A percentile compares a stretch with the other conserved stretches of the same genome.
Evolutionary conservation across 2,888 invertebrate genomes (phyloP).

Genomic region (Dastarcus helophoroides): DNA sequence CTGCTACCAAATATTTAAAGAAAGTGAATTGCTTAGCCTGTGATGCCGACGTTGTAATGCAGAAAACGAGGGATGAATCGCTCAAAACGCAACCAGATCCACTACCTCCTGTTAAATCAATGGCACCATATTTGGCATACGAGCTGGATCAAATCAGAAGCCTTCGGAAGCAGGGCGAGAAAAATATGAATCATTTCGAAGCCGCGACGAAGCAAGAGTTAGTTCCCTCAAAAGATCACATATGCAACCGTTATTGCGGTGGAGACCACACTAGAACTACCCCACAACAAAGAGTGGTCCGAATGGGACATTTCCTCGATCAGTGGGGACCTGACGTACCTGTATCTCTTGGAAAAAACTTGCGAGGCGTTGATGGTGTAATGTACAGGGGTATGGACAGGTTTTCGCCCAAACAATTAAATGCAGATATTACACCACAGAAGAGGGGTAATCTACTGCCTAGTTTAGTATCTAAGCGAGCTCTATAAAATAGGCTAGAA

Average conservation of each 20-base stretch:
- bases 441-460: too few species aligned
- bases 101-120: constrained; percentile 45
- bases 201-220: too few species aligned
- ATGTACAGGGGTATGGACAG: too few species aligned
- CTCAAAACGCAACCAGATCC: constrained; percentile 40
- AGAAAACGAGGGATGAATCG: constrained; percentile 41
- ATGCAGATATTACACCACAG: too few species aligned
- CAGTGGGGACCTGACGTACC: constrained; percentile 55
- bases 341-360: constrained; percentile 38
- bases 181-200: constrained; percentile 10
- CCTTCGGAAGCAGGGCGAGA: constrained; percentile 39
- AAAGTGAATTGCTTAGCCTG: constrained; percentile 69
- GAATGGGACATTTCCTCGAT: constrained; percentile 51
- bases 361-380: constrained; percentile 29
- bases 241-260: constrained; percentile 66
- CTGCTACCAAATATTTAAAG: constrained; percentile 55
- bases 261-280: constrained; percentile 66
- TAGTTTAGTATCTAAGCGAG: too few species aligned
- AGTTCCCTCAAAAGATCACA: constrained; percentile 34
- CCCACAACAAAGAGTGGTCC: constrained; percentile 56
- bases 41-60: constrained; percentile 63
- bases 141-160: constrained; percentile 49
- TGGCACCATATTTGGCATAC: constrained; percentile 61
- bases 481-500: too few species aligned
- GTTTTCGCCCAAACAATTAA: too few species aligned